These are phyloP conservation scores for Drosophila anomelani DNA, from an alignment of 2,888 invertebrate genomes.

Conservation along the genomic window DNA sequence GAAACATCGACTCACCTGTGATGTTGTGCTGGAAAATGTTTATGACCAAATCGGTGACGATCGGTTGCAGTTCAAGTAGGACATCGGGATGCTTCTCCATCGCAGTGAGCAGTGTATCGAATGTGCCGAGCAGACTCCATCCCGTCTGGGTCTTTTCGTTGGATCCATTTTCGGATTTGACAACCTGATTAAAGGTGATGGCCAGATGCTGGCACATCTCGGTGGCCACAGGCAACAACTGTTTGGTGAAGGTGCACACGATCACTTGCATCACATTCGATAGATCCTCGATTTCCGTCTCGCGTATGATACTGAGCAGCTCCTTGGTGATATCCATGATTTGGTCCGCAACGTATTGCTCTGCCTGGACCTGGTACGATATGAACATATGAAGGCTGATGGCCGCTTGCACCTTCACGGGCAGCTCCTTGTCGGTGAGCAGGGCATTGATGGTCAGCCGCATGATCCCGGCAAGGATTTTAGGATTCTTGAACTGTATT, in stretches of 20 bases:
- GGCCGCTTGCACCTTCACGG: constrained; percentile 98
- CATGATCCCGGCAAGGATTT: constrained; percentile 92
- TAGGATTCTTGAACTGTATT: constrained; percentile 93
- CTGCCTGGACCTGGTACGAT: constrained; percentile 90
- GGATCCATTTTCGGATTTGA: constrained; percentile 93
- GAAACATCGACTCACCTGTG: constrained; percentile 86
- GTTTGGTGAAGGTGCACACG: constrained; percentile 94
- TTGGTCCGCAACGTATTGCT: constrained; percentile 90
- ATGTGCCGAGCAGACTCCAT: constrained; percentile 97
- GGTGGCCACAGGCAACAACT: constrained; percentile 95
- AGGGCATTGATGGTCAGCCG: constrained; percentile 92
- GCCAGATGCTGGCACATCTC: constrained; percentile 97
- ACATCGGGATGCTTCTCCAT: constrained; percentile 94
- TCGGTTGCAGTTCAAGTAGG: constrained; percentile 94
- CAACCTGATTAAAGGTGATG: constrained; percentile 90
- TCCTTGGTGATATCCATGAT: constrained; percentile 93
- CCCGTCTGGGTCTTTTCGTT: constrained; percentile 99
- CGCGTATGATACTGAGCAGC: constrained; percentile 94
- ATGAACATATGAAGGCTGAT: constrained; percentile 96
- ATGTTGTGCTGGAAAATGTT: constrained; percentile 93
- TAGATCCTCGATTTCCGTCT: constrained; percentile 98
- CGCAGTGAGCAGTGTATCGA: constrained; percentile 96
- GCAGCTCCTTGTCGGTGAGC: constrained; percentile 94
- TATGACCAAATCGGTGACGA: constrained; percentile 94
- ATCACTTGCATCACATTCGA: constrained; percentile 98